Conservation (phyloP, 2,797 vertebrate species). For the Malurus splendens region DNA sequence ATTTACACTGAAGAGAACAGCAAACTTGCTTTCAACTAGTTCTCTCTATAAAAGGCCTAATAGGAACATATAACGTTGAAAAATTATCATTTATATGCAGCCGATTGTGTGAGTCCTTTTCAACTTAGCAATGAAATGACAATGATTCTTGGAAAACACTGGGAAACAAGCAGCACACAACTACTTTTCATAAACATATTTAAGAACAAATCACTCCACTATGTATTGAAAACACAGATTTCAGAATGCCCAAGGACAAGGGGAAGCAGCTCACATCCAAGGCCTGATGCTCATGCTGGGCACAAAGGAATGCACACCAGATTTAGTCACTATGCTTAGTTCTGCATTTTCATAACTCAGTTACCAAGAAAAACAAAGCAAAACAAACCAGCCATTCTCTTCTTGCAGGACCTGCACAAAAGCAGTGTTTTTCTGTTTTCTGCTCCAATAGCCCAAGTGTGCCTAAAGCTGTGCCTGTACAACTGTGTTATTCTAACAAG, state of each 20-base stretch:
- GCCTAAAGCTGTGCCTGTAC: conserved; percentile 8
- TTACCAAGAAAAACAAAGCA: conserved; percentile 44
- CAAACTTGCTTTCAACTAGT: conserved; percentile 12
- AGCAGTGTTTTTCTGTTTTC: neutral
- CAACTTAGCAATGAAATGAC: conserved; percentile 10
- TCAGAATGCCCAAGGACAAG: neutral
- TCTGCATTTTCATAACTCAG: conserved; percentile 29
- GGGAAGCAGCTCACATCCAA: neutral
- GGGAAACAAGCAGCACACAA: neutral
- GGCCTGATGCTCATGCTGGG: conserved; percentile 11
- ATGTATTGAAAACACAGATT: neutral
- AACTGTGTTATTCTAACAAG: neutral
- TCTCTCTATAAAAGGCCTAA: neutral
- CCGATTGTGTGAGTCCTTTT: neutral
- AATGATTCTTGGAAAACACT: neutral
- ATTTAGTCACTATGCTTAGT: conserved; percentile 26
- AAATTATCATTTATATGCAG: neutral
- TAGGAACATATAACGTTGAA: conserved; percentile 14
- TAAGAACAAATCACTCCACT: neutral
- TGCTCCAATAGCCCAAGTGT: neutral
- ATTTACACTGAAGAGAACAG: neutral
- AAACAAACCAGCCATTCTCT: conserved; percentile 3
- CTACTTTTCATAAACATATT: conserved; percentile 4
- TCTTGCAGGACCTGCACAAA: conserved; percentile 21
- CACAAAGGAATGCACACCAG: conserved; percentile 3